Base-by-base conservation (phyloP, 2,888 invertebrate species). In the Lasioglossum lativentre region DNA sequence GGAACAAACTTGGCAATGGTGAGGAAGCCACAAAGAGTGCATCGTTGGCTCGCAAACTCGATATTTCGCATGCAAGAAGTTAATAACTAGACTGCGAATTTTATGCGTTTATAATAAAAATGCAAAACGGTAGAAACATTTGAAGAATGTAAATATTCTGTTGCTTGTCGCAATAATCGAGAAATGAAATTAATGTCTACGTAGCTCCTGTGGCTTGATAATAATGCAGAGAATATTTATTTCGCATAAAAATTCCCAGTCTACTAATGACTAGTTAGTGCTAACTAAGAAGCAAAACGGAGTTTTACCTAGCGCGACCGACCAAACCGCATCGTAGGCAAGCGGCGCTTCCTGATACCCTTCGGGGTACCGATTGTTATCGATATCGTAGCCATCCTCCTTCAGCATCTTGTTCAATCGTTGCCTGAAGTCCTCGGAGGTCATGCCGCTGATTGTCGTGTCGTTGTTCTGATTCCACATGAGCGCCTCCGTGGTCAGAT, bases 321-420 rank as follows among this genome's bases (percentile, higher is more conserved):
- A 99, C 99, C 99, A 99, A 75, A 99, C 98, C 16, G 99, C 99
- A 95, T 99, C 99, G 95, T 99, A 99, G 72, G 99, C 99, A 81
- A 99, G 95, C 0, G 99, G 99, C 12, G 99, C 99, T 95, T 99
- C 99, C 94, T 98, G 98, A 95, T 99, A 99, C 19, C 99, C 99
- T 95, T 98, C 98, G 4, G 98, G 98, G 95, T 97, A 98, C 87
- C 98, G 96, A 93, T 97, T 97, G 86, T 98, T 97, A 94, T 97
- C 98, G 91, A 98, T 98, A 94, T 98, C 98, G 95, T 97, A 98
- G 52, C 98, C 98, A 82, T 97, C 97, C 82, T 97, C 97, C 80
- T 97, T 97, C 78, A 99, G 96, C 83, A 97, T 97, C 91, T 97
- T 96, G 95, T 99, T 98, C 94, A 99, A 96, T 91, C 98, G 96